Evolutionary conservation across 2,113 vertebrate species (phyloP), one percentile per base, ranked within the genome.

Genomic region (Merops nubicus): DNA sequence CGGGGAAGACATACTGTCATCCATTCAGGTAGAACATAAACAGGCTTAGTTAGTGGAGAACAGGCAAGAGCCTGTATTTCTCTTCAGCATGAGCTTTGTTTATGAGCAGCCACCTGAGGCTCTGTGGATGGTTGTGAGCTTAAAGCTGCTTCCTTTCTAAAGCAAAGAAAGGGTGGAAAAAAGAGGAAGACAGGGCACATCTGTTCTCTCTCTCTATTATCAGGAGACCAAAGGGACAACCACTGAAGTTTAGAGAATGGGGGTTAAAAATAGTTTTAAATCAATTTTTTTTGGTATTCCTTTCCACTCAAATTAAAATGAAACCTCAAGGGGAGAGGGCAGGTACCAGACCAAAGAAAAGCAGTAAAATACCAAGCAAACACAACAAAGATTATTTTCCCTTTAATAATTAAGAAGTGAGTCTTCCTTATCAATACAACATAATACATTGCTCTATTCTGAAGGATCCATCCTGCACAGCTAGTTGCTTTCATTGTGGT

Each of bases 11-110:
- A 16, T 47, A 11, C 34, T 89, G 67, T 47, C 54, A 47, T 82
- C 68, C 43, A n/a, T 85, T 77, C 25, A 15, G 82, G 79, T 81
- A 88, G 89, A 95, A 96, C 82, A 91, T 89, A 94, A 96, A 80
- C 63, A 94, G 70, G 34, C 62, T 96, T 92, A 96, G 96, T 96
- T 95, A 95, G 36, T 28, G 51, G n/a, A 89, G 57, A 69, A 33
- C 11, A 93, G 68, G 85, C 67, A 96, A 89, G 73, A 93, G n/a
- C 50, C 34, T 3, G 0, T 59, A 73, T 88, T 76, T 79, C 57
- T 83, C 86, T 85, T 83, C 86, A 86, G 42, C 29, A 3, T 67
- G 75, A 89, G 42, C 45, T 92, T 33, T 80, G 50, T 45, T 88
- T 84, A 57, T 67, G 11, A 77, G 23, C 15, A 86, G 31, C 36